Base-by-base conservation (phyloP, 1,140 invertebrate genomes). In the Sarcophaga peregrina region DNA sequence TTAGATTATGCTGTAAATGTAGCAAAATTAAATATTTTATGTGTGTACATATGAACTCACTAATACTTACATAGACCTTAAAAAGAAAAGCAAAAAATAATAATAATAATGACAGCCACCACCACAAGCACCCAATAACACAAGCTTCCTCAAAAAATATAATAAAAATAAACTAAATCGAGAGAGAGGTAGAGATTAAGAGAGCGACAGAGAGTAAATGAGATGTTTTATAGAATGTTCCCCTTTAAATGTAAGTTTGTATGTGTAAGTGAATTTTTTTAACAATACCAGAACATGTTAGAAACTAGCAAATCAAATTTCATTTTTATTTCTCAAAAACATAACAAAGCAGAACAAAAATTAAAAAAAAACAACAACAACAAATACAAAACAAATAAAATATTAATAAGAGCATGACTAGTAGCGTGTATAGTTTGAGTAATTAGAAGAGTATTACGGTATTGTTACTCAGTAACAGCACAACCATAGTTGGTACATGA, bases 221-320 rank as follows among this genome's bases (percentile, higher is more conserved):
- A 37, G 25, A 37, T 37, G 25, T 37, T 37, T 37, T 37, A 37
- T 37, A 37, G 25, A 37, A 37, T 37, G 25, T 4, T 37, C 25
- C 25, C 25, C 25, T 37, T 37, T 37, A 37, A 37, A 37, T 37
- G 25, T 37, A 37, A 37, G 54, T 58, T 13, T 5, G 54, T n/a
- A 58, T 58, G 13, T 58, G n/a, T 58, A 13, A 15, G 7, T 58
- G 13, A 15, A 2, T 62, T 13, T n/a, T 68, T 17, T 68, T 25
- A 25, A 48, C 47, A n/a, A 25, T 9, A 48, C 37, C 13, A 54
- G 48, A 46, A 73, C 68, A 58, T 81, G 52, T 58, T 45, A 82
- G 52, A 73, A 72, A 74, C 87, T 86, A 88, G 86, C 87, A 88
- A 88, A 88, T 88, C 87, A 88, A 88, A 88, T 87, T 87, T 87